Evolutionary conservation across 2,888 invertebrate genomes (phyloP).

Genomic region (Cheilosia grossa): DNA sequence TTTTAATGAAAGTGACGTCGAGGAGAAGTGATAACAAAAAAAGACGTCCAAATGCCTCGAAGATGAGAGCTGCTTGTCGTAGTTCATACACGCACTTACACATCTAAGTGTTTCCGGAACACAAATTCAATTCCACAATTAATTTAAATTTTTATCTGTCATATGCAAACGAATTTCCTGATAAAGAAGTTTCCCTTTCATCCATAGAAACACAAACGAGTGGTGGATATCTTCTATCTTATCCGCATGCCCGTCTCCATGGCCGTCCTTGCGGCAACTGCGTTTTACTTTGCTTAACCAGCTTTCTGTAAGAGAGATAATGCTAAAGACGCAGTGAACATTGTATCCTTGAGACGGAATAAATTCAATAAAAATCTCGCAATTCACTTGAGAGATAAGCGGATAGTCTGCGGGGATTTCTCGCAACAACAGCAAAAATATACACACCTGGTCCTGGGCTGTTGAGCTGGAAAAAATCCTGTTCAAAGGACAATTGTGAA

Average conservation of each 20-base stretch:
- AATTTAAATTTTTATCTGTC: constrained; percentile 47
- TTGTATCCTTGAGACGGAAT: neutral
- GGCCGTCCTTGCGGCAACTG: neutral
- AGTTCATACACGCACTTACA: neutral
- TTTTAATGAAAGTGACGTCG: too few species aligned
- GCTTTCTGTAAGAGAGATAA: neutral
- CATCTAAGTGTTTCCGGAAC: constrained; percentile 11
- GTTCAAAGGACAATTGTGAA: too few species aligned
- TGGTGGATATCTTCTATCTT: neutral
- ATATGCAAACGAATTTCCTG: constrained; percentile 38
- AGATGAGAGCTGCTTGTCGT: neutral
- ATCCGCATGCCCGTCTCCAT: neutral
- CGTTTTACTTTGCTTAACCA: neutral
- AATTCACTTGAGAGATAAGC: neutral
- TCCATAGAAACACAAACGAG: neutral
- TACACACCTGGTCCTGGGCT: too few species aligned
- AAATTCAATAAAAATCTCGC: neutral
- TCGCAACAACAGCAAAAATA: too few species aligned
- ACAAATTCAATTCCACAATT: constrained; percentile 44
- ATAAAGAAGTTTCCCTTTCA: constrained; percentile 12
- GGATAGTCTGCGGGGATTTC: neutral
- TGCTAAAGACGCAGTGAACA: neutral
- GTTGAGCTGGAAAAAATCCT: too few species aligned
- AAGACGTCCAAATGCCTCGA: too few species aligned
- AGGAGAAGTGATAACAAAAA: too few species aligned